A percentile compares a stretch with the other conserved stretches of the same genome.
Evolutionary conservation across 92 coral and sea anemone species (phyloP).

Genomic region (Desmophyllum pertusum): DNA sequence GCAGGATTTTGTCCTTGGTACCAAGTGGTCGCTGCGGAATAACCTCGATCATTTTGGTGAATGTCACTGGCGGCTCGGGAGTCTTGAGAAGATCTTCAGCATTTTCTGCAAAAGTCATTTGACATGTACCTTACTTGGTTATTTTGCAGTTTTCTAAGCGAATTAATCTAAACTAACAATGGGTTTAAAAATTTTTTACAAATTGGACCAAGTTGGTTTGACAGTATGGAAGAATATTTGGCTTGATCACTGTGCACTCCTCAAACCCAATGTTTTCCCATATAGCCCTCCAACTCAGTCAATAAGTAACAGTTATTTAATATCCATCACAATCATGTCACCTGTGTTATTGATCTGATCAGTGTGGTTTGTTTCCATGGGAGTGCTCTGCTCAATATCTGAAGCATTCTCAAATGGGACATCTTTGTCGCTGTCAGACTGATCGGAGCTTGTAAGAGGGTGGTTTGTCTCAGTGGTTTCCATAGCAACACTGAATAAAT

Average conservation of each 20-base stretch:
- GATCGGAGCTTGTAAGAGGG: constrained; percentile 21
- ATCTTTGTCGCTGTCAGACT: constrained; percentile 28
- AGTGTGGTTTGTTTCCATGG: constrained; percentile 44
- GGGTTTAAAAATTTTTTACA: background rate
- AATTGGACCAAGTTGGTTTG: background rate
- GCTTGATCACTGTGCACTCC: background rate
- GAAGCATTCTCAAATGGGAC: constrained; percentile 28
- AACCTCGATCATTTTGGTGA: constrained; percentile 76
- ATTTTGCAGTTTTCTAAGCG: background rate
- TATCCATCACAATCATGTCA: background rate
- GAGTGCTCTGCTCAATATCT: constrained; percentile 39
- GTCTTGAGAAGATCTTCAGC: constrained; percentile 61
- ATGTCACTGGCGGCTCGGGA: constrained; percentile 82
- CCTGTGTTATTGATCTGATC: constrained; percentile 10
- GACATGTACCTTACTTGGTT: background rate
- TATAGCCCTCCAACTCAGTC: background rate
- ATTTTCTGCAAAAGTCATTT: constrained; percentile 1
- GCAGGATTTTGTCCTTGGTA: constrained; percentile 2
- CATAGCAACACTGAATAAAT: constrained; percentile 43
- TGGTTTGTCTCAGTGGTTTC: constrained; percentile 30
- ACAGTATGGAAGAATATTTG: background rate
- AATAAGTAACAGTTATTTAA: background rate
- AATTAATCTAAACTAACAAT: background rate
- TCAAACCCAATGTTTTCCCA: background rate
- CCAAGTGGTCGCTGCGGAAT: constrained; percentile 50